A percentile compares a stretch with the other conserved stretches of the same genome.
Conservation (phyloP, 2,888 invertebrate species). For the Cotesia congregata region DNA sequence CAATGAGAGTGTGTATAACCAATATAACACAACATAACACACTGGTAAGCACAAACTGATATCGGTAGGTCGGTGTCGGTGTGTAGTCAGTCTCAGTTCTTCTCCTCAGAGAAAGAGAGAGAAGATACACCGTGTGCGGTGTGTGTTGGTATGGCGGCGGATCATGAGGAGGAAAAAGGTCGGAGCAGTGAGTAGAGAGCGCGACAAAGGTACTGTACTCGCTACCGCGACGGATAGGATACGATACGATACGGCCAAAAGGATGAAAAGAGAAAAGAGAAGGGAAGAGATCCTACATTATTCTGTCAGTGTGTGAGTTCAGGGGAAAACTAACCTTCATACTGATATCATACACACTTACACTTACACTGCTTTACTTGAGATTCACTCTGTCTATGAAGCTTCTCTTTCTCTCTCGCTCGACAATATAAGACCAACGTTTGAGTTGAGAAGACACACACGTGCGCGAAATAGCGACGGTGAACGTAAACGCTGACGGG, state of each 20-base stretch:
- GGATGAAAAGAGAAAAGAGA: too few relatives aligned
- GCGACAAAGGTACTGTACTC: slow-evolving; percentile 24
- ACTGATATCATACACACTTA: too few relatives aligned
- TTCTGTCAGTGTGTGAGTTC: too few relatives aligned
- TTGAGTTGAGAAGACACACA: slow-evolving; percentile 17
- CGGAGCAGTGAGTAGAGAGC: slow-evolving; percentile 21
- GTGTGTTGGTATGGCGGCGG: slow-evolving; percentile 13
- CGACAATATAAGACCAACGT: too few relatives aligned
- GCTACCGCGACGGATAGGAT: too few relatives aligned
- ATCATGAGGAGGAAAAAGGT: slow-evolving; percentile 31
- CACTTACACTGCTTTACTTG: too few relatives aligned
- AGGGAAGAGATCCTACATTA: too few relatives aligned
- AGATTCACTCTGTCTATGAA: too few relatives aligned
- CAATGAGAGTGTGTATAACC: slow-evolving; percentile 36
- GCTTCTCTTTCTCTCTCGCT: too few relatives aligned
- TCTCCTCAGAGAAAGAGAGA: slow-evolving; percentile 35
- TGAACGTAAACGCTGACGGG: slow-evolving; percentile 1
- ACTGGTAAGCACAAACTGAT: slow-evolving; percentile 11
- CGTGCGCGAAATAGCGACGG: slow-evolving; percentile 14
- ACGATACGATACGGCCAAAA: too few relatives aligned
- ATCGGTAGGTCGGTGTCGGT: not conserved
- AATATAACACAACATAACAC: slow-evolving; percentile 39
- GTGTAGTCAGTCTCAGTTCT: slow-evolving; percentile 15
- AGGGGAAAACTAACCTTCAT: too few relatives aligned
- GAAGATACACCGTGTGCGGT: slow-evolving; percentile 41